Evolutionary conservation across 2,797 vertebrate species (phyloP).

Genomic region (Falco naumanni): DNA sequence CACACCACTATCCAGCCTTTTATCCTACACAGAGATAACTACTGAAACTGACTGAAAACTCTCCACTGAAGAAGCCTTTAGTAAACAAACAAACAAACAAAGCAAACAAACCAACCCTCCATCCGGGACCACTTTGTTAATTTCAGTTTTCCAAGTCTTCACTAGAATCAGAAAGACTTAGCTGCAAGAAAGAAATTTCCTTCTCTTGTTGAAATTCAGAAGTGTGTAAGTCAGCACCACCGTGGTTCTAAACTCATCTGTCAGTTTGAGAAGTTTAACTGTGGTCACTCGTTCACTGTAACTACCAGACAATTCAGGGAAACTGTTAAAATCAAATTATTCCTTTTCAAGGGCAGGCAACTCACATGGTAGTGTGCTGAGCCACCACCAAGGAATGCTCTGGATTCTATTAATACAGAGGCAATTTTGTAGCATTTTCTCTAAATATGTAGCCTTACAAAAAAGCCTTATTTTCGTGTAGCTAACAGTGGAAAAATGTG

Average conservation of each 20-base stretch:
- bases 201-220: conserved; percentile 56
- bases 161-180: background rate
- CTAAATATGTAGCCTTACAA: conserved; percentile 49
- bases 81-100: background rate
- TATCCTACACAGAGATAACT: background rate
- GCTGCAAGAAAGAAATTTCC: conserved; percentile 26
- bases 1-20: background rate
- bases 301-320: conserved; percentile 72
- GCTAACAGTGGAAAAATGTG: conserved; percentile 58
- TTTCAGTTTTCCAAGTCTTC: conserved; percentile 52
- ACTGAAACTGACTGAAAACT: background rate
- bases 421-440: conserved; percentile 51
- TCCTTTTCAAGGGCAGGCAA: conserved; percentile 64
- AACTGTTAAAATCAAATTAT: conserved; percentile 73
- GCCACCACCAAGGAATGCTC: conserved; percentile 75
- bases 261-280: conserved; percentile 65
- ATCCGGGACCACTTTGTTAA: conserved; percentile 43
- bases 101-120: background rate
- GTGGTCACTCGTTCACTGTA: conserved; percentile 71
- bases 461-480: conserved; percentile 61
- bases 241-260: conserved; percentile 68
- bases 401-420: conserved; percentile 76
- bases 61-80: background rate
- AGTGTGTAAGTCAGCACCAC: conserved; percentile 48
- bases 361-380: conserved; percentile 63